Conservation (phyloP, 2,113 vertebrate species). For the Poecile atricapillus region DNA sequence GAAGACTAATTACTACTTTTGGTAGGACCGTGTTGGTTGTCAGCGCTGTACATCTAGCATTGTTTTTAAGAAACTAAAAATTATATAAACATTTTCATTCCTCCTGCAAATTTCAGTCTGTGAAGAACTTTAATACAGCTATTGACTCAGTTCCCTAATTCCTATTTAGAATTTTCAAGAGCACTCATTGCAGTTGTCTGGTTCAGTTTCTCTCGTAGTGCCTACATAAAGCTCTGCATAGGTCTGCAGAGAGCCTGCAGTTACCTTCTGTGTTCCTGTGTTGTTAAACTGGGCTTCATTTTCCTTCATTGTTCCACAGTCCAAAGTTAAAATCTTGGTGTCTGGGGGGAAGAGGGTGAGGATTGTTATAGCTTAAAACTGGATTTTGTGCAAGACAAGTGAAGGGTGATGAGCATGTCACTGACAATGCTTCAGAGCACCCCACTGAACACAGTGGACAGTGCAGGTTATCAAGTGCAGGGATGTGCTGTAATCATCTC, state of each 20-base stretch:
- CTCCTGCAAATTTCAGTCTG: not conserved
- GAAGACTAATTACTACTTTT: not conserved
- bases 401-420: not conserved
- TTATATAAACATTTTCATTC: not conserved
- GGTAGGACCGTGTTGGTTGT: not conserved
- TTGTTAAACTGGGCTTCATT: not conserved
- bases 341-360: not conserved
- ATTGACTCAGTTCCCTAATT: not conserved
- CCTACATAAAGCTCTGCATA: not conserved
- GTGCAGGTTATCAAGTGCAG: not conserved
- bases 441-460: not conserved
- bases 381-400: not conserved
- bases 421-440: not conserved
- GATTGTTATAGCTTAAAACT: not conserved
- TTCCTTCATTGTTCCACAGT: not conserved
- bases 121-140: not conserved
- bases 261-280: not conserved
- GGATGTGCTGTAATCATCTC: not conserved
- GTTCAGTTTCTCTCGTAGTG: not conserved
- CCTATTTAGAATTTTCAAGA: not conserved
- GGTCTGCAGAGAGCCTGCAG: not conserved
- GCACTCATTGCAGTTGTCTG: not conserved
- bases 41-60: not conserved
- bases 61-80: not conserved
- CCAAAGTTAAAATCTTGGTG: not conserved